Evolutionary conservation across 1,140 invertebrate genomes (phyloP).

Genomic region (Nephila pilipes): DNA sequence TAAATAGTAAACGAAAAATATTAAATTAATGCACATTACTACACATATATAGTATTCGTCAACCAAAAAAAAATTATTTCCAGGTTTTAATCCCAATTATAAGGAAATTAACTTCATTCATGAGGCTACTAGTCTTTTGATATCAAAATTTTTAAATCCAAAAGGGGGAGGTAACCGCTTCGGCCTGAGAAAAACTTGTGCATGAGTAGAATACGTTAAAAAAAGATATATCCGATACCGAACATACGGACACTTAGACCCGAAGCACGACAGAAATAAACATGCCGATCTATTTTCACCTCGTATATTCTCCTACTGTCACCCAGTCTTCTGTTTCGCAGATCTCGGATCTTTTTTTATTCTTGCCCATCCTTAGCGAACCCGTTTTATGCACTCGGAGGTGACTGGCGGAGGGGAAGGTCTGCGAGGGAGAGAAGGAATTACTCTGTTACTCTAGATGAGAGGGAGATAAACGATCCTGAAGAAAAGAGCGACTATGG

Average conservation of each 20-base stretch:
- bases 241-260: not conserved
- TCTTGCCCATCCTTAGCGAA: not conserved
- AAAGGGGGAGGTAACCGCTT: too few species aligned
- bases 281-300: not conserved
- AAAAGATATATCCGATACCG: not conserved
- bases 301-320: not conserved
- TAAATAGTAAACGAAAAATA: too few species aligned
- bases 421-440: not conserved
- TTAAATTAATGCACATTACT: too few species aligned
- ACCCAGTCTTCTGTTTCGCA: not conserved
- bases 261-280: not conserved
- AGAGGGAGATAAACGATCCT: not conserved
- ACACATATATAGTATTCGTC: too few species aligned
- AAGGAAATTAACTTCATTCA: too few species aligned
- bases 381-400: not conserved
- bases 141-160: too few species aligned
- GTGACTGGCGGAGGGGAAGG: not conserved
- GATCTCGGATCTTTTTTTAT: not conserved
- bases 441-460: slow-evolving; percentile 4
- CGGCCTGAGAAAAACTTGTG: too few species aligned
- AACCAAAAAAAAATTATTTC: too few species aligned
- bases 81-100: too few species aligned
- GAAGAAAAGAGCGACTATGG: not conserved
- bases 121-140: too few species aligned
- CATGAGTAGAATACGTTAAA: too few species aligned